Evolutionary conservation across 1,140 invertebrate genomes (phyloP), one percentile per base, ranked within the genome.

Genomic region (Diabrotica undecimpunctata): DNA sequence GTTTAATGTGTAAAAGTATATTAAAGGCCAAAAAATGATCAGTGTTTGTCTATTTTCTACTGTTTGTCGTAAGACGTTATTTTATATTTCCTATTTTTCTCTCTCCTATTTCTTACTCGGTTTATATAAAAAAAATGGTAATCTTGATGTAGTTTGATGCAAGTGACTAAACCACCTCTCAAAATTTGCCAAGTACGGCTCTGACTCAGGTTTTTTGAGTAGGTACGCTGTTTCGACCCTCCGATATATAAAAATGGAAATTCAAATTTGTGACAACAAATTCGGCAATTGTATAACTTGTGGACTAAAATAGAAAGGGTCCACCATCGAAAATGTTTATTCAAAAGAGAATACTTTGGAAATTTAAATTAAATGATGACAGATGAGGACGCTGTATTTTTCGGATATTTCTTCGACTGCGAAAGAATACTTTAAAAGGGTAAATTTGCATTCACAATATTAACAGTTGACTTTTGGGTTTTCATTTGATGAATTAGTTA

Each of bases 251-350:
- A 72, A 73, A 73, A 73, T 73, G 71, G 62, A 72, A 73, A 73
- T 74, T 72, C 64, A 67, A 71, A 66, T 74, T 70, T 74, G 69
- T 66, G 69, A 72, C 72, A 74, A 72, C 72, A 74, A 72, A 74
- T 74, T 74, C 61, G 63, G 58, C 68, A 71, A 71, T 71, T 68
- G 72, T 65, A 62, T 56, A 65, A 72, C 66, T 72, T 68, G 66
- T 54, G 53, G 62, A 39, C 69, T 67, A 64, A 46, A 46, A 46
- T 46, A 46, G 56, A 69, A 70, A 67, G 71, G 72, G 69, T 71
- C 62, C 60, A 66, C 62, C 60, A 66, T 66, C 59, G 50, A 61
- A 73, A 73, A 73, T 72, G 72, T 73, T 73, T 73, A 73, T 73
- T 73, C 72, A 73, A 72, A 70, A 67, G 67, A 70, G 68, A 65